phyloP scores from a whole-genome alignment of 2,888 invertebrate genomes.

The Spodoptera picta region DNA sequence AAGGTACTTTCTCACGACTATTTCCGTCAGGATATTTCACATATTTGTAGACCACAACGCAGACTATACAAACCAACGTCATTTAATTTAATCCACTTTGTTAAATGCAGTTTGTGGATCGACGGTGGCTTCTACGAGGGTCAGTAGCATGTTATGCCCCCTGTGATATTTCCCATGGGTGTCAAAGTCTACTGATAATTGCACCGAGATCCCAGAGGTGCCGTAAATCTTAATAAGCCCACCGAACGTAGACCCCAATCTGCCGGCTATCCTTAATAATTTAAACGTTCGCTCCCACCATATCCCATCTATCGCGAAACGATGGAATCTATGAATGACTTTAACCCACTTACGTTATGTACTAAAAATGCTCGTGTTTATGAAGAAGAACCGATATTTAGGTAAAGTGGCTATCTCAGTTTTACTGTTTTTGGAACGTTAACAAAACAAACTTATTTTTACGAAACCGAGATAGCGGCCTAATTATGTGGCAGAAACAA shows the following conservation, averaged over 20 bases:
- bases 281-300: slow-evolving; percentile 61
- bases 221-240: slow-evolving; percentile 83
- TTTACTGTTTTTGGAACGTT: slow-evolving; percentile 14
- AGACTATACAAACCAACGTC: slow-evolving; percentile 17
- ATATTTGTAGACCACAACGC: slow-evolving; percentile 15
- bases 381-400: slow-evolving; percentile 32
- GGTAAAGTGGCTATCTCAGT: slow-evolving; percentile 23
- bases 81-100: slow-evolving; percentile 44
- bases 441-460: slow-evolving; percentile 6
- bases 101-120: slow-evolving; percentile 59
- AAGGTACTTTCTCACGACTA: slow-evolving; percentile 46
- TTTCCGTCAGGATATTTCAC: slow-evolving; percentile 34
- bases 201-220: slow-evolving; percentile 73
- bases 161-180: slow-evolving; percentile 76
- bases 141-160: slow-evolving; percentile 68
- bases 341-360: slow-evolving; percentile 44
- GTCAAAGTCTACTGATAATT: slow-evolving; percentile 73
- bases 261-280: slow-evolving; percentile 67
- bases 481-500: slow-evolving; percentile 45
- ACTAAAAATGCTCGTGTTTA: slow-evolving; percentile 26
- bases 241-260: slow-evolving; percentile 64
- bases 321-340: slow-evolving; percentile 56
- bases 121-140: slow-evolving; percentile 55
- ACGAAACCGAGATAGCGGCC: slow-evolving; percentile 27
- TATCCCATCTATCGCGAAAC: slow-evolving; percentile 46